Percentiles rank a stretch among this genome's conserved stretches.
Conservation (phyloP, 1,140 invertebrate genomes). For the Scaptodrosophila lebanonensis region DNA sequence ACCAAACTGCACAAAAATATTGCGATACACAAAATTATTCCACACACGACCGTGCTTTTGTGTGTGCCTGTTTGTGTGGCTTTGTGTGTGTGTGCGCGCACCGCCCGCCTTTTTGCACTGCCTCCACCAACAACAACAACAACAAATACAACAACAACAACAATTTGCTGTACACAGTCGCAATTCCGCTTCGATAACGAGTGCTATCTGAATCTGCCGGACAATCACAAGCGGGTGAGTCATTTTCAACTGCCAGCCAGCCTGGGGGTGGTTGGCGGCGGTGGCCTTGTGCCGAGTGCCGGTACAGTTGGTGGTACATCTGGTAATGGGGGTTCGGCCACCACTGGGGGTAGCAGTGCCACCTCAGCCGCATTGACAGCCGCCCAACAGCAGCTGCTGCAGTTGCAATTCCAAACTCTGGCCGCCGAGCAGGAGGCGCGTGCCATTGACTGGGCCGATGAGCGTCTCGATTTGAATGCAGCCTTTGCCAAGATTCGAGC, state of each 20-base stretch:
- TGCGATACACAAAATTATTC: no score
- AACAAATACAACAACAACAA: conserved; percentile 9
- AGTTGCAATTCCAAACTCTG: conserved; percentile 58
- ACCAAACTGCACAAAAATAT: no score
- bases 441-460: conserved; percentile 69
- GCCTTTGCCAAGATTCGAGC: conserved; percentile 71
- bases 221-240: conserved; percentile 97
- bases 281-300: conserved; percentile 80
- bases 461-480: conserved; percentile 62
- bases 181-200: conserved; percentile 99
- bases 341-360: conserved; percentile 8
- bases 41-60: no score
- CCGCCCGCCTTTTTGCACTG: conserved; percentile 3
- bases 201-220: conserved; percentile 95
- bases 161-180: conserved; percentile 83
- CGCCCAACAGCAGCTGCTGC: conserved; percentile 48
- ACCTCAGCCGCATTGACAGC: conserved; percentile 15
- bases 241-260: conserved; percentile 65
- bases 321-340: not conserved
- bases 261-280: conserved; percentile 25
- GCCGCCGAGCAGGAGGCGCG: conserved; percentile 68
- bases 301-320: no score
- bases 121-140: conserved; percentile 28
- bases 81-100: not conserved
- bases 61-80: no score